These are phyloP conservation scores for Tachycineta bicolor DNA, from an alignment of 2,113 vertebrate genomes.

Conservation along the genomic window DNA sequence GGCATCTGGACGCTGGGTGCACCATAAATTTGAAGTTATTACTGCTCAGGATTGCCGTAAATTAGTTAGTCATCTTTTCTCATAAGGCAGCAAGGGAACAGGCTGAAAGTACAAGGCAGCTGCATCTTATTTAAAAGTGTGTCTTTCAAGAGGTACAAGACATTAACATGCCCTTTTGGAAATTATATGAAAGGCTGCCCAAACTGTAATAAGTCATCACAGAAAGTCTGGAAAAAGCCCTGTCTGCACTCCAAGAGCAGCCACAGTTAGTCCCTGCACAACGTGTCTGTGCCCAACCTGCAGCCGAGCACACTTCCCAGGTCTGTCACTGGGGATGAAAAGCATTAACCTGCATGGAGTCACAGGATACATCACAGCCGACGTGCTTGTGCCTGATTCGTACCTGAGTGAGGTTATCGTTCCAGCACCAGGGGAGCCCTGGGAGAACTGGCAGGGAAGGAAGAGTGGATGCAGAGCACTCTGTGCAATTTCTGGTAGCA, in stretches of 20 bases:
- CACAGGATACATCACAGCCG: neutral
- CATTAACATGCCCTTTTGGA: slow-evolving; percentile 2
- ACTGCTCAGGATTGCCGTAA: neutral
- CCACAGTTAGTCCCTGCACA: neutral
- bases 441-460: neutral
- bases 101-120: slow-evolving; percentile 7
- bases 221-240: neutral
- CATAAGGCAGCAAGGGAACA: neutral
- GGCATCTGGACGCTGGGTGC: slow-evolving; percentile 26
- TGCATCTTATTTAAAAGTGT: slow-evolving; percentile 27
- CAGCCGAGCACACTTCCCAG: neutral
- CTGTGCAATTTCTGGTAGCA: rapidly evolving
- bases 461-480: neutral
- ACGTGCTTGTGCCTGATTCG: neutral
- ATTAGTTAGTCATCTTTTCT: slow-evolving; percentile 54
- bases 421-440: neutral
- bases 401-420: neutral
- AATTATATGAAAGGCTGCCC: neutral
- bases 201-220: neutral
- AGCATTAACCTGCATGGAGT: neutral
- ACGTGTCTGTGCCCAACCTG: neutral
- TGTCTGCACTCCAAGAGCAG: neutral
- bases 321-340: neutral
- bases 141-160: slow-evolving; percentile 37
- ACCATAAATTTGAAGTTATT: slow-evolving; percentile 26